phyloP scores from a whole-genome alignment of 2,888 invertebrate species.

The Geophilus truncorum region DNA sequence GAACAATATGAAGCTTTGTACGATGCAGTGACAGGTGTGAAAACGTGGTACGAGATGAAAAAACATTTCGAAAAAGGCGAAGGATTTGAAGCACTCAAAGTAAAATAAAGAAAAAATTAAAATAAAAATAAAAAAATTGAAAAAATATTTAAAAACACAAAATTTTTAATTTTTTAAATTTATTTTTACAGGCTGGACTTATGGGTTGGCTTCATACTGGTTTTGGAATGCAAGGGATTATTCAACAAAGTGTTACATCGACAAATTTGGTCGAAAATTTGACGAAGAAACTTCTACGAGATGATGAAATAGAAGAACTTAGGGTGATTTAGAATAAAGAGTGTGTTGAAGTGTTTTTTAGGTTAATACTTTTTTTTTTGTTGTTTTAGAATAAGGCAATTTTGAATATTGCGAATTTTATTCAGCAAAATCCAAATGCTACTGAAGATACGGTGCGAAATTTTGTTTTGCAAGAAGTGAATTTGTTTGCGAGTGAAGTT shows the following conservation, averaged over 20 bases:
- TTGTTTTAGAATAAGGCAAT: background rate
- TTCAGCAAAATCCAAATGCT: conserved; percentile 2
- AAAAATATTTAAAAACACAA: background rate
- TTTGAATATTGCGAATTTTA: background rate
- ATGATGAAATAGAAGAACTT: background rate
- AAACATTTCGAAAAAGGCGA: conserved; percentile 27
- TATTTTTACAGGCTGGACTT: conserved; percentile 10
- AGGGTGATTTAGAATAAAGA: background rate
- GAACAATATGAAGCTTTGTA: conserved; percentile 4
- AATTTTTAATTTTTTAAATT: no score
- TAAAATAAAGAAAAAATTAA: background rate
- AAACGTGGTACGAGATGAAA: conserved; percentile 29
- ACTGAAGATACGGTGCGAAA: background rate
- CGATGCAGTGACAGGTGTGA: conserved; percentile 23
- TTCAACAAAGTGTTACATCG: background rate
- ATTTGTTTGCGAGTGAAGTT: background rate
- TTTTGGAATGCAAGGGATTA: conserved; percentile 2
- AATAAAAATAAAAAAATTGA: background rate
- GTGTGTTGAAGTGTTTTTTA: no score
- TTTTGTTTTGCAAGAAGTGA: background rate
- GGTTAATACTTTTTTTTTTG: background rate
- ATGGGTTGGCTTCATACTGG: conserved; percentile 25
- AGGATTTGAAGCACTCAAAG: conserved; percentile 13
- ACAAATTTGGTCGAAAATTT: background rate
- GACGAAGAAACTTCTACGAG: background rate